phyloP scores from a whole-genome alignment of 2,113 vertebrate genomes.

The Trachemys scripta region DNA sequence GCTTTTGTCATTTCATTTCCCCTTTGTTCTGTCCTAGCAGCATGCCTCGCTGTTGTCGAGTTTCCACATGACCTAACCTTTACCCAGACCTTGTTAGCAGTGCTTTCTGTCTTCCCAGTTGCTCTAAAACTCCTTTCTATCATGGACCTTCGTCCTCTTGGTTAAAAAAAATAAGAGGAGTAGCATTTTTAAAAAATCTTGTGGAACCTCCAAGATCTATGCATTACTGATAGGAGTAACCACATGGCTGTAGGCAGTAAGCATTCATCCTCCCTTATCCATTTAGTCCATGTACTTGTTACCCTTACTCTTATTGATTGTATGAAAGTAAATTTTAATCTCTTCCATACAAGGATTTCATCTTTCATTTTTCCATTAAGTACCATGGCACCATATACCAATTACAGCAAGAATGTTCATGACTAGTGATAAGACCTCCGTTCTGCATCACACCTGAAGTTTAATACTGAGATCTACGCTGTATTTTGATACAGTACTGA shows the following conservation, averaged over 20 bases:
- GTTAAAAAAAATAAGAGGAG: neutral
- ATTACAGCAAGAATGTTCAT: neutral
- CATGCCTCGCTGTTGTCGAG: neutral
- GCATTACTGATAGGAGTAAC: neutral
- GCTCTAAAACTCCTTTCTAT: neutral
- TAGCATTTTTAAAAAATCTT: neutral
- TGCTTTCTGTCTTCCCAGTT: neutral
- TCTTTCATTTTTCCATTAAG: neutral
- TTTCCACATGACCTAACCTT: neutral
- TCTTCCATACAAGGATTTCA: neutral
- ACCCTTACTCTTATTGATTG: neutral
- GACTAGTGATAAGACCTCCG: neutral
- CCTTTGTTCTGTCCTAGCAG: neutral
- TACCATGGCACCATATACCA: neutral
- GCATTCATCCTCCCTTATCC: neutral
- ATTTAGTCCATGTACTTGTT: neutral
- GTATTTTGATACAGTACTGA: neutral
- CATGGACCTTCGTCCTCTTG: neutral
- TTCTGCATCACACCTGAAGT: neutral
- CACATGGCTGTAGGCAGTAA: neutral
- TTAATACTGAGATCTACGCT: neutral
- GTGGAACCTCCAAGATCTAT: neutral
- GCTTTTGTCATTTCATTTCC: neutral
- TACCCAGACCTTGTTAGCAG: neutral
- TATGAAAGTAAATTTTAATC: neutral